These are phyloP conservation scores for Tetramorium alpestre DNA, from an alignment of 1,140 invertebrate genomes.

Conservation along the genomic window DNA sequence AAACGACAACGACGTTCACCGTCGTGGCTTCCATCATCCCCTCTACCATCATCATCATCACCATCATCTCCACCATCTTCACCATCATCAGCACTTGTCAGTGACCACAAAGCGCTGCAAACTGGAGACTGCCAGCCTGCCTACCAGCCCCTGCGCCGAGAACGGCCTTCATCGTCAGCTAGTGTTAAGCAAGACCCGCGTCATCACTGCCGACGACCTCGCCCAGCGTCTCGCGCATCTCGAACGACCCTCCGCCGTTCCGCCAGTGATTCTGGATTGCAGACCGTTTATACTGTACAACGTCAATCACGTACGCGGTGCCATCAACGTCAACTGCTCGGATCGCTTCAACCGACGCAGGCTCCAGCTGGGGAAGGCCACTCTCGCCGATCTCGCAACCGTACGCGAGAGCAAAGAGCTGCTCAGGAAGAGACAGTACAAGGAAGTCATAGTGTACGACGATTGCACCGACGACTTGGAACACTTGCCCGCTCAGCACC, in stretches of 20 bases:
- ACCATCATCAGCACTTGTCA: constrained; percentile 66
- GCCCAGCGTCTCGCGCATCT: constrained; percentile 62
- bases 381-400: constrained; percentile 89
- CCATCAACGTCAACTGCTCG: constrained; percentile 92
- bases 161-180: constrained; percentile 86
- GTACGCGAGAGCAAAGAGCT: constrained; percentile 88
- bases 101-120: constrained; percentile 86
- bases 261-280: constrained; percentile 88
- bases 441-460: constrained; percentile 90
- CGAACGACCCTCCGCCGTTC: constrained; percentile 77
- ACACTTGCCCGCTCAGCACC: constrained; percentile 87
- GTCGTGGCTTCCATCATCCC: constrained; percentile 49
- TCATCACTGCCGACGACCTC: constrained; percentile 78
- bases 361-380: constrained; percentile 89
- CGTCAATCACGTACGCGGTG: constrained; percentile 89
- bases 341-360: constrained; percentile 90
- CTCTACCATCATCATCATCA: constrained; percentile 70
- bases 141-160: constrained; percentile 87
- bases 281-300: constrained; percentile 91
- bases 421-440: constrained; percentile 86
- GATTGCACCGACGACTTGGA: constrained; percentile 88
- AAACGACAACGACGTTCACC: constrained; percentile 59
- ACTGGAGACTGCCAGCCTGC: constrained; percentile 87
- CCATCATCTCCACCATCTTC: constrained; percentile 70
- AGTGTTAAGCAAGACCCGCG: constrained; percentile 80